Evolutionary conservation across 2,113 vertebrate species (phyloP), one percentile per base, ranked within the genome.

Genomic region (Oncorhynchus masou): DNA sequence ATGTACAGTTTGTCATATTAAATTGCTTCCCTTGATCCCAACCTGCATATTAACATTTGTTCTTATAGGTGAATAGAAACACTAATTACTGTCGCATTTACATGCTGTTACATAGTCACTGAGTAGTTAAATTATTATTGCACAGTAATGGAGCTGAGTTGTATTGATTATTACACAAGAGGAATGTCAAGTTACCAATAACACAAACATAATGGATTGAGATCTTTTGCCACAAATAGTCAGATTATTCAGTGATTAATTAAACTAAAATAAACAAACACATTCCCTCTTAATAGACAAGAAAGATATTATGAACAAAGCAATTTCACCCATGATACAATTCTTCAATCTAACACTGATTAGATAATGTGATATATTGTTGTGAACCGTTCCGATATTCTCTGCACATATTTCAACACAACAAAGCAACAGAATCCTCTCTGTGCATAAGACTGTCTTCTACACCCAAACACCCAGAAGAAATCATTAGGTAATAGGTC

Each of bases 241-340:
- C 20, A 62, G 1, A 62, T 62, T 16, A 62, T 62, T 9, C n/a
- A 22, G 9, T 22, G n/a, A 62, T 62, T n/a, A 11, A 9, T n/a
- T 3, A 24, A 16, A 62, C 5, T 24, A 54, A 62, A n/a, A n/a
- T 62, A 62, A 62, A 24, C 19, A 62, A n/a, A 62, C 59, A 62
- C 59, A 62, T 62, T n/a, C 59, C 2, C 68, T 78, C 74, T 75
- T 76, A 57, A 45, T 84, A 68, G 49, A 74, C 73, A 84, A 74
- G 77, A 74, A 74, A 67, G 66, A 72, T 70, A 74, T 84, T 80
- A 85, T 74, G 75, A 87, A 89, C 87, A 77, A 86, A 88, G 74
- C 79, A 85, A 89, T 85, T 90, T 89, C 78, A 84, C 75, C 78
- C 83, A 80, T 85, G 83, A 84, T 83, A 68, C 54, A 66, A 74